Conservation (phyloP, 2,888 invertebrate species). For the Diplolepis rosae region DNA sequence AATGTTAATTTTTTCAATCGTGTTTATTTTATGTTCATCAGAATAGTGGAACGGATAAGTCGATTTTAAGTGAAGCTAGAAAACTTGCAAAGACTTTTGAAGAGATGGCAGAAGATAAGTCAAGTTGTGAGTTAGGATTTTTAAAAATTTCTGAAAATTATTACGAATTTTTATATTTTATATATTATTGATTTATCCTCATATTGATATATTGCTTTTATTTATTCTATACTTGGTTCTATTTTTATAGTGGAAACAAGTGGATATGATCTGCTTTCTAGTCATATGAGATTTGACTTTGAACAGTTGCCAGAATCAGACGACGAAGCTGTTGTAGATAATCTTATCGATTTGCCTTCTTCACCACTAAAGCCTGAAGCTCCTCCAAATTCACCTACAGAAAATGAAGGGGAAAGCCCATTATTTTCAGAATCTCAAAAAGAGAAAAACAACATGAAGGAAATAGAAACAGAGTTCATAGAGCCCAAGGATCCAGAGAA, state of each 20-base stretch:
- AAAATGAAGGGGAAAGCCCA: not conserved
- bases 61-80: conserved; percentile 61
- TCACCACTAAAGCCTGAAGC: conserved; percentile 47
- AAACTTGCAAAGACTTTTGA: conserved; percentile 61
- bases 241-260: conserved; percentile 38
- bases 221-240: not conserved
- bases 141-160: no score
- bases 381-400: not conserved
- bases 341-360: conserved; percentile 63
- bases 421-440: conserved; percentile 21
- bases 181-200: not conserved
- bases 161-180: not conserved
- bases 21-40: conserved; percentile 40
- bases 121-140: conserved; percentile 55
- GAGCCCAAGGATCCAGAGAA: conserved; percentile 52
- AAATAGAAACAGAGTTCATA: conserved; percentile 60
- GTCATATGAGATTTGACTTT: conserved; percentile 57
- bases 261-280: conserved; percentile 60
- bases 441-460: conserved; percentile 38
- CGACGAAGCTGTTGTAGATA: conserved; percentile 57
- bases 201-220: conserved; percentile 12
- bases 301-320: conserved; percentile 63
- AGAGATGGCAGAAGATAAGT: conserved; percentile 58
- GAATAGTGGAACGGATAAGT: conserved; percentile 49
- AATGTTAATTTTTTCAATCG: no score